Percentiles rank a stretch among this genome's conserved stretches.
phyloP scores from a whole-genome alignment of 2,113 vertebrate genomes.

The Platycercus adscitus region DNA sequence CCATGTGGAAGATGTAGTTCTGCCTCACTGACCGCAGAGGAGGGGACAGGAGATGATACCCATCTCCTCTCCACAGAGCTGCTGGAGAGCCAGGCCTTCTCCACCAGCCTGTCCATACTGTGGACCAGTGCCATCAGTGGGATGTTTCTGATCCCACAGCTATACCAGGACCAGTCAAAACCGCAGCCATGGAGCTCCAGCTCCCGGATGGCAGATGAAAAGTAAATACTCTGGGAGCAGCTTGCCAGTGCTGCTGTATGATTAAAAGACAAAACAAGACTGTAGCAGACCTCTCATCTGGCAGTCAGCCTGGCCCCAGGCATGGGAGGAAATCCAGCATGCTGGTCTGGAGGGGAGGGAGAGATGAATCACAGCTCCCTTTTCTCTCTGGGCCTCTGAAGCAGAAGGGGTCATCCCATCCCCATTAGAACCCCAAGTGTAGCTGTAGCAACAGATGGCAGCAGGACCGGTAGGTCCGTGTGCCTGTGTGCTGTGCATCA shows the following conservation, averaged over 20 bases:
- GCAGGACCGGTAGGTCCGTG: neutral
- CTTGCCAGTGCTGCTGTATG: constrained; percentile 34
- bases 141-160: constrained; percentile 27
- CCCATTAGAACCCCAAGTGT: neutral
- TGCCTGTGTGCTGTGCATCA: neutral
- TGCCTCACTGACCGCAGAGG: neutral
- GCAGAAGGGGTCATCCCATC: neutral
- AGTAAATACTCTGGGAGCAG: constrained; percentile 15
- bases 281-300: constrained; percentile 25
- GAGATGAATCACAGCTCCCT: neutral
- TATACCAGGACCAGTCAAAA: neutral
- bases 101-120: neutral
- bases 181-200: neutral
- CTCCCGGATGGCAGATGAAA: neutral
- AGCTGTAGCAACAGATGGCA: neutral
- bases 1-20: rapidly evolving
- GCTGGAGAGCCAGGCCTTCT: neutral
- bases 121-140: neutral
- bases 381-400: neutral
- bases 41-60: neutral
- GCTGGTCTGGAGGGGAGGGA: neutral
- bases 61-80: neutral
- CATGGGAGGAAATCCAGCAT: constrained; percentile 10
- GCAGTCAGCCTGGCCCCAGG: constrained; percentile 28
- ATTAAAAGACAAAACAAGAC: constrained; percentile 42